Evolutionary conservation across 2,113 vertebrate species (phyloP).

Genomic region (Psammodynastes pulverulentus): DNA sequence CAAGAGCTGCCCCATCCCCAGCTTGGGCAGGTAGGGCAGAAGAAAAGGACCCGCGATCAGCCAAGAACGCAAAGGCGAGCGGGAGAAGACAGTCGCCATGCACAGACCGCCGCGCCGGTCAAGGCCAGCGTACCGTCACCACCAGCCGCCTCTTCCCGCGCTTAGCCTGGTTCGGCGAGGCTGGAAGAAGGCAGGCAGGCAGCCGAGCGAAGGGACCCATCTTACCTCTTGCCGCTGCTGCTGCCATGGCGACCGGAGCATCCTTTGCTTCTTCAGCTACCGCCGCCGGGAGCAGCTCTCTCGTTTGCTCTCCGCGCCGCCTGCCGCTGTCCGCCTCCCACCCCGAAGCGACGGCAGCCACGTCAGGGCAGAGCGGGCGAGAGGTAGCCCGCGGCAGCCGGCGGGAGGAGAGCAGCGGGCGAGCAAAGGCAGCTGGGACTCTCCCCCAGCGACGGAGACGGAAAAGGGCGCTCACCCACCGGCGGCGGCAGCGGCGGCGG

Average conservation of each 20-base stretch:
- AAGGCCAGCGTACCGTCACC: constrained; percentile 10
- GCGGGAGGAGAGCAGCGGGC: background rate
- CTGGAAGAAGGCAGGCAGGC: background rate
- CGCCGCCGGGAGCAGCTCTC: constrained; percentile 1
- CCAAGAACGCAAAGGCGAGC: background rate
- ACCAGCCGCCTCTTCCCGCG: background rate
- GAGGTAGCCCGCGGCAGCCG: background rate
- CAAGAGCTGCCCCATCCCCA: background rate
- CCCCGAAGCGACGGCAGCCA: background rate
- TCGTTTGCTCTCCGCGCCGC: background rate
- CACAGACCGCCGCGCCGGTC: background rate
- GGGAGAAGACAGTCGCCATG: background rate
- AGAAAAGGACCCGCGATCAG: background rate
- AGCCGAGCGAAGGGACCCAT: constrained; percentile 31
- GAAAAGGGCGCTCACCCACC: background rate
- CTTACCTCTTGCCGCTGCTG: constrained; percentile 56
- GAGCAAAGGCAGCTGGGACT: background rate
- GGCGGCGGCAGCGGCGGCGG: background rate
- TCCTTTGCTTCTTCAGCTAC: constrained; percentile 15
- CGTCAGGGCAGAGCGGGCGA: background rate
- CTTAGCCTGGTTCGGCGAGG: background rate
- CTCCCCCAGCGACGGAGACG: background rate
- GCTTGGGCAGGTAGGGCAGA: background rate
- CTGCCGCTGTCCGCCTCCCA: background rate
- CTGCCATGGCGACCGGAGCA: constrained; percentile 60